Evolutionary conservation across 2,113 vertebrate species (phyloP).

Genomic region (Pleuronectes platessa): DNA sequence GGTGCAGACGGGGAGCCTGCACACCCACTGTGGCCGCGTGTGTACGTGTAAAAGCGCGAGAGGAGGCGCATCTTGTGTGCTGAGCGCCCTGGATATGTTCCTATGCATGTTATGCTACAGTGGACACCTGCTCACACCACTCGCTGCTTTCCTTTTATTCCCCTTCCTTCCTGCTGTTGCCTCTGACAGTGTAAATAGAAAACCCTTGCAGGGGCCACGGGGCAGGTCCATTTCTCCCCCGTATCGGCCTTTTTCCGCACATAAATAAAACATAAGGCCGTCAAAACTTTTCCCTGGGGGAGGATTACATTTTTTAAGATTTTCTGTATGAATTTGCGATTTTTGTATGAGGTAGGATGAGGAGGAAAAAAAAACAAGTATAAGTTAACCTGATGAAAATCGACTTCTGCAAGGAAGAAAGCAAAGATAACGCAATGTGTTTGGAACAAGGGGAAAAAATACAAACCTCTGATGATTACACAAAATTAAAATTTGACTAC

Average conservation of each 20-base stretch:
- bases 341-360: not conserved
- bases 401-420: not conserved
- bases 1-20: not conserved
- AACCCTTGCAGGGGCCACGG: constrained; percentile 2
- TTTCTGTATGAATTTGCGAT: not conserved
- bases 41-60: not conserved
- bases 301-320: not conserved
- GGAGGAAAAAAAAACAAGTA: not conserved
- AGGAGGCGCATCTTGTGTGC: constrained; percentile 1
- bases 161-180: constrained; percentile 6
- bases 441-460: not conserved
- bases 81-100: not conserved
- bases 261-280: constrained; percentile 52
- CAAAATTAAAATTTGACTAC: constrained; percentile 58
- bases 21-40: constrained; percentile 1
- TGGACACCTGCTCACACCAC: constrained; percentile 37
- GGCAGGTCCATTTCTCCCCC: not conserved
- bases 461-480: constrained; percentile 49
- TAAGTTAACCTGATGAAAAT: not conserved
- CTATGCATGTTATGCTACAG: constrained; percentile 3
- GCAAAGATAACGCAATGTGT: not conserved
- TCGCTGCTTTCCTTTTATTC: constrained; percentile 35
- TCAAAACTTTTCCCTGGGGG: constrained; percentile 23
- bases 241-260: not conserved
- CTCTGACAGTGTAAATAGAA: constrained; percentile 13